These are phyloP conservation scores for Cassiopea xamachana DNA, from an alignment of 30 jellyfish, hydroid and myxozoan genomes.

Conservation along the genomic window DNA sequence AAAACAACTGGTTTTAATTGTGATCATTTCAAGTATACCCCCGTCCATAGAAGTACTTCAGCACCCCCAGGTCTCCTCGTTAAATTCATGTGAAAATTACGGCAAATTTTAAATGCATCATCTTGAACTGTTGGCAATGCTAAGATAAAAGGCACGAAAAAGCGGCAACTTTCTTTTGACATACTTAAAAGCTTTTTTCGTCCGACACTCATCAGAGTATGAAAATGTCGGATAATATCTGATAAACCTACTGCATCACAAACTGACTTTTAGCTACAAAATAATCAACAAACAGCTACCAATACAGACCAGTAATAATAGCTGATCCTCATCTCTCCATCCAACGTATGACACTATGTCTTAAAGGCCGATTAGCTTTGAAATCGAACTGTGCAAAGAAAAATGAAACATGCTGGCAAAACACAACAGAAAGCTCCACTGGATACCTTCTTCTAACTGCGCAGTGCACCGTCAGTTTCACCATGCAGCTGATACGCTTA, in stretches of 20 bases:
- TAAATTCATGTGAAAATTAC: neutral
- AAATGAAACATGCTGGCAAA: conserved; percentile 71
- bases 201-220: no score
- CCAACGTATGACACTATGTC: conserved; percentile 41
- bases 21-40: neutral
- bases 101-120: no score
- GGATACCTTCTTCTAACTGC: conserved; percentile 72
- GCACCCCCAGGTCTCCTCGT: neutral
- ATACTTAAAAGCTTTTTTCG: no score
- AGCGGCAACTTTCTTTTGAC: no score
- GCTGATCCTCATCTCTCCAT: neutral
- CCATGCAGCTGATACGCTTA: conserved; percentile 67
- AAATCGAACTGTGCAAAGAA: conserved; percentile 63
- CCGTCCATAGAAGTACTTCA: neutral
- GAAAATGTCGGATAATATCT: no score
- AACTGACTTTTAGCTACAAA: no score
- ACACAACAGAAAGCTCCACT: conserved; percentile 68
- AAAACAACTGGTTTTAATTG: conserved; percentile 16
- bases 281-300: no score
- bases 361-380: conserved; percentile 44
- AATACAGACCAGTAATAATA: no score
- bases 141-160: no score
- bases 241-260: no score
- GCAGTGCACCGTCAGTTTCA: conserved; percentile 66
- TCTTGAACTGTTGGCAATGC: no score